Base-by-base conservation (phyloP, 2,797 vertebrate genomes). In the Oceanodroma leucorhoa region DNA sequence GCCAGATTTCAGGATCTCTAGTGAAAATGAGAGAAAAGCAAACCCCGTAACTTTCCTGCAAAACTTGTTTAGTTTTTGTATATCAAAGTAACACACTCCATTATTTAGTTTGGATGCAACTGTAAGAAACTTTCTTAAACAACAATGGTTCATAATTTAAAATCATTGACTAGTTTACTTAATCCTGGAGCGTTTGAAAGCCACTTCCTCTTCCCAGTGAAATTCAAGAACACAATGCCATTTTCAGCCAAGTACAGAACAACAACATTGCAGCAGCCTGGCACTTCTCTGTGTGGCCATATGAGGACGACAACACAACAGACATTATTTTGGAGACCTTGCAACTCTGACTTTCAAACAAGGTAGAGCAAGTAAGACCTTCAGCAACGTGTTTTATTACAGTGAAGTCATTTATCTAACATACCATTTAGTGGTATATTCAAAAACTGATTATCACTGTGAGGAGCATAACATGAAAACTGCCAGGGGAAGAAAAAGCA, bases 1-100 rank as follows among this genome's bases (percentile, higher is more conserved):
- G 99, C 99, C 99, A 99, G 94, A 99, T 99, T 98, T 99, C 99
- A 91, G 99, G 98, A 96, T 99, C 99, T 97, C 99, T 99, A 97
- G 90, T 53, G 11, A 83, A 87, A 77, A 92, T 4, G 34, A 96
- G 75, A 90, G 89, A 95, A 95, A 96, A 94, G 2, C 27, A 94
- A 61, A 94, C 2, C 23, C 24, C 10, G 0, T 75, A 87, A 93
- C 38, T 70, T 76, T 43, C 48, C 66, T 72, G 34, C 30, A 78
- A 93, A 75, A 17, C 16, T 38, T 45, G 16, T 32, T 94, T 73
- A 81, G 32, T 18, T 81, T 70, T 60, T 60, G 36, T 5, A 0
- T 11, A 60, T 30, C 9, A 13, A 62, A 57, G 17, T 38, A 88
- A 86, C 10, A 32, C 5, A 18, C 10, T 58, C 29, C 16, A 5